A percentile compares a stretch with the other conserved stretches of the same genome.
phyloP scores from a whole-genome alignment of 2,888 invertebrate genomes.

The Eupeodes luniger region DNA sequence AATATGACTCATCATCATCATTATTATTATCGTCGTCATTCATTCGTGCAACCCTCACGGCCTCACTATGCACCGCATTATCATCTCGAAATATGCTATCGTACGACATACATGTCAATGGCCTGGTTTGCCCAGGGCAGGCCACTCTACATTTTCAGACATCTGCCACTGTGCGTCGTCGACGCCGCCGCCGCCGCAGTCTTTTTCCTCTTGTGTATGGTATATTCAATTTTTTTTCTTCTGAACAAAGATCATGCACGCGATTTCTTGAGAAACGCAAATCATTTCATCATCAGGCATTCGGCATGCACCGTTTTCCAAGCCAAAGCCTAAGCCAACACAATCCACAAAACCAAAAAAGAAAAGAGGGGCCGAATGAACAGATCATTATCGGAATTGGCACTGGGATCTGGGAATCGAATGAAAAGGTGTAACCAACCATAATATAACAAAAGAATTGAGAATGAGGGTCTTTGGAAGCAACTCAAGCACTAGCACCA shows the following conservation, averaged over 20 bases:
- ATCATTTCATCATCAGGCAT: slow-evolving; percentile 70
- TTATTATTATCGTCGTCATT: slow-evolving; percentile 18
- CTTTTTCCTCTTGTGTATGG: slow-evolving; percentile 12
- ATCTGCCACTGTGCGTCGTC: slow-evolving; percentile 22
- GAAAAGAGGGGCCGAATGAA: slow-evolving; percentile 43
- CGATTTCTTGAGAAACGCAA: slow-evolving; percentile 72
- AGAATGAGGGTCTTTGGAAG: slow-evolving; percentile 45
- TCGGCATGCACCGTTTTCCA: slow-evolving; percentile 32
- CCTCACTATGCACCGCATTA: slow-evolving; percentile 19
- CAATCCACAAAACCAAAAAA: neutral
- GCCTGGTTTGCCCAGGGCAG: slow-evolving; percentile 2
- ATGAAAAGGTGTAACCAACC: slow-evolving; percentile 67
- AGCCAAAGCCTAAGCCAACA: neutral
- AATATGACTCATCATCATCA: slow-evolving; percentile 32
- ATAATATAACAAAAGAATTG: slow-evolving; percentile 52
- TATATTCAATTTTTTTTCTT: slow-evolving; percentile 36
- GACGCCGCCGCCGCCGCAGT: too few species aligned
- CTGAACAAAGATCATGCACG: slow-evolving; percentile 65
- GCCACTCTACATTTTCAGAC: neutral
- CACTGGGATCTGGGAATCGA: slow-evolving; percentile 63
- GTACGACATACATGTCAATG: slow-evolving; percentile 12
- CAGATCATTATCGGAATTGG: slow-evolving; percentile 73
- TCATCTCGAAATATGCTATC: slow-evolving; percentile 7
- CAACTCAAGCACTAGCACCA: neutral
- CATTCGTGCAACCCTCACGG: slow-evolving; percentile 33